A percentile compares a stretch with the other conserved stretches of the same genome.
Evolutionary conservation across 2,888 invertebrate genomes (phyloP).

Genomic region (Cerastoderma edule): DNA sequence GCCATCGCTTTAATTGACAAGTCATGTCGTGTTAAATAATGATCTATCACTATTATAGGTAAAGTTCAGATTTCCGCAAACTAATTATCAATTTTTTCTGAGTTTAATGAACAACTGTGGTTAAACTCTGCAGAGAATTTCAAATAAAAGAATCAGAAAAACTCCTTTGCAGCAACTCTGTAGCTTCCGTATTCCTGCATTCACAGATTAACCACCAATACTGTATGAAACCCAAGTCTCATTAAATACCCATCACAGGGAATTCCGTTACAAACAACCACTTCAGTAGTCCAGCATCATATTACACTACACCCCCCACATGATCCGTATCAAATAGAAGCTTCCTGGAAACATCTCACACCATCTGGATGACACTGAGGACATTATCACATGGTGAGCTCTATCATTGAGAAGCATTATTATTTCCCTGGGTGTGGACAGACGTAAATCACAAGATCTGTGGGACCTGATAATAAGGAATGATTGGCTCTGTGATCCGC

Average conservation of each 20-base stretch:
- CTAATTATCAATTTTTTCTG: too few relatives aligned
- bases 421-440: neutral
- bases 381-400: constrained; percentile 11
- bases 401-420: constrained; percentile 14
- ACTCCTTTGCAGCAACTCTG: too few relatives aligned
- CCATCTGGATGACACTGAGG: constrained; percentile 11
- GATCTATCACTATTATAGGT: too few relatives aligned
- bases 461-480: constrained; percentile 14
- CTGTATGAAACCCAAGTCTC: constrained; percentile 5
- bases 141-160: too few relatives aligned
- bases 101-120: too few relatives aligned
- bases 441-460: constrained; percentile 20
- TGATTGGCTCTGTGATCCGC: constrained; percentile 14
- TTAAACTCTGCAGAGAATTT: too few relatives aligned
- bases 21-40: too few relatives aligned
- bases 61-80: too few relatives aligned
- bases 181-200: too few relatives aligned
- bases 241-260: constrained; percentile 18
- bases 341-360: constrained; percentile 20
- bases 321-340: constrained; percentile 9
- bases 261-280: constrained; percentile 23
- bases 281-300: constrained; percentile 20
- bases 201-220: constrained; percentile 7
- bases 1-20: too few relatives aligned
- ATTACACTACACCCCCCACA: constrained; percentile 11